Percentiles rank a stretch among this genome's conserved stretches.
These are phyloP conservation scores for Saguinus midas DNA, from an alignment of 2,113 vertebrate species.

Conservation along the genomic window DNA sequence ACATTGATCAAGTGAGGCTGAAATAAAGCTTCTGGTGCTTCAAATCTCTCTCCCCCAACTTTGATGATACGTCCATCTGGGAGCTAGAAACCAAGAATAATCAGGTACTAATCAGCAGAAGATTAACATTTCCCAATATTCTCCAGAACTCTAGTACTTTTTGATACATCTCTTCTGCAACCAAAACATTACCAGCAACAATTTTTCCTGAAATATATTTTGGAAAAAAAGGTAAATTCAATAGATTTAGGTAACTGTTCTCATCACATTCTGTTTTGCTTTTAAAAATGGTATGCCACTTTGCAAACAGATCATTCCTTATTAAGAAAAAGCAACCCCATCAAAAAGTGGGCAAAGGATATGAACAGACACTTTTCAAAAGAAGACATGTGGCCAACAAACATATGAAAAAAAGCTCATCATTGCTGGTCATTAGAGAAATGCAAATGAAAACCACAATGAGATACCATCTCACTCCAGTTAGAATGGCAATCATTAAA, in stretches of 20 bases:
- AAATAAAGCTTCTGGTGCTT: conserved; percentile 98
- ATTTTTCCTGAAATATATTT: not conserved
- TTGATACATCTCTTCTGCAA: not conserved
- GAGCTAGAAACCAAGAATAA: conserved; percentile 85
- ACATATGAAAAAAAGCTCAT: too few relatives aligned
- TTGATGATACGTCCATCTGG: conserved; percentile 99
- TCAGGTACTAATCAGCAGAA: not conserved
- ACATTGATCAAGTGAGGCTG: conserved; percentile 99
- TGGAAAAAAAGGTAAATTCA: not conserved
- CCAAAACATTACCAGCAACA: conserved; percentile 18
- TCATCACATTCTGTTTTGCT: not conserved
- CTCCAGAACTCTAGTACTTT: not conserved
- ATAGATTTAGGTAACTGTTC: not conserved
- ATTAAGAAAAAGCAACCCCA: too few relatives aligned
- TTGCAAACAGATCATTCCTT: too few relatives aligned
- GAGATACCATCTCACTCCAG: too few relatives aligned
- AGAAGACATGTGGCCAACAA: too few relatives aligned
- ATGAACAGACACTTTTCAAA: too few relatives aligned
- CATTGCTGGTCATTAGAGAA: too few relatives aligned
- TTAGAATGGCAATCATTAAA: too few relatives aligned
- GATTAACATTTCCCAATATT: not conserved
- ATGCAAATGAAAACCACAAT: too few relatives aligned
- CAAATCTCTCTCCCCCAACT: conserved; percentile 98
- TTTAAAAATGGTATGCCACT: not conserved
- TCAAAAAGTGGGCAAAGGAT: too few relatives aligned